Percentiles rank a stretch among this genome's conserved stretches.
Evolutionary conservation across 2,888 invertebrate species (phyloP).

Genomic region (Brachyopa scutellaris): DNA sequence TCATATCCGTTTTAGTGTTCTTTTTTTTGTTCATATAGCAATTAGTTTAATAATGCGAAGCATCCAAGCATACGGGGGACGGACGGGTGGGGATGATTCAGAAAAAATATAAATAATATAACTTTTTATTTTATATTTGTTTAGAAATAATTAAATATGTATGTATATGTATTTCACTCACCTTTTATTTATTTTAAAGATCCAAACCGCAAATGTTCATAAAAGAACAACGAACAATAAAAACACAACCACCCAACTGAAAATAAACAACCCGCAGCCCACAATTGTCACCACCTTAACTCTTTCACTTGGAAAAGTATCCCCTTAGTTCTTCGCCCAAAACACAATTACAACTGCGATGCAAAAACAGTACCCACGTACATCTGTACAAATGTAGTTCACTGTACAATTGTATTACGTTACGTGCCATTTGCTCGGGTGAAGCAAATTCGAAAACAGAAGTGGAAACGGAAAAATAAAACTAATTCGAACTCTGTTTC

Average conservation of each 20-base stretch:
- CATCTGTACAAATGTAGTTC: conserved; percentile 19
- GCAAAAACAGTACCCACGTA: conserved; percentile 28
- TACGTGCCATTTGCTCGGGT: conserved; percentile 21
- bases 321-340: conserved; percentile 45
- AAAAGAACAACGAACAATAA: not conserved
- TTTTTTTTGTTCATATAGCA: conserved; percentile 5
- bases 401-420: conserved; percentile 31
- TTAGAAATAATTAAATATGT: no score
- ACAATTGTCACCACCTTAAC: conserved; percentile 21
- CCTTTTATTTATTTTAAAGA: no score
- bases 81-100: not conserved
- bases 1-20: not conserved
- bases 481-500: not conserved
- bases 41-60: conserved; percentile 32
- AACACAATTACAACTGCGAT: conserved; percentile 33
- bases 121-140: no score
- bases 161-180: not conserved
- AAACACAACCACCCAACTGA: not conserved
- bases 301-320: conserved; percentile 5
- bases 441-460: conserved; percentile 4
- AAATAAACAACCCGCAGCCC: conserved; percentile 30
- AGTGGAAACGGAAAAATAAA: conserved; percentile 5
- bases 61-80: conserved; percentile 50
- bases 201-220: not conserved
- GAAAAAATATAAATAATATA: not conserved